Evolutionary conservation across 2,797 vertebrate genomes (phyloP).

Genomic region (Alcedo quadribrachys): DNA sequence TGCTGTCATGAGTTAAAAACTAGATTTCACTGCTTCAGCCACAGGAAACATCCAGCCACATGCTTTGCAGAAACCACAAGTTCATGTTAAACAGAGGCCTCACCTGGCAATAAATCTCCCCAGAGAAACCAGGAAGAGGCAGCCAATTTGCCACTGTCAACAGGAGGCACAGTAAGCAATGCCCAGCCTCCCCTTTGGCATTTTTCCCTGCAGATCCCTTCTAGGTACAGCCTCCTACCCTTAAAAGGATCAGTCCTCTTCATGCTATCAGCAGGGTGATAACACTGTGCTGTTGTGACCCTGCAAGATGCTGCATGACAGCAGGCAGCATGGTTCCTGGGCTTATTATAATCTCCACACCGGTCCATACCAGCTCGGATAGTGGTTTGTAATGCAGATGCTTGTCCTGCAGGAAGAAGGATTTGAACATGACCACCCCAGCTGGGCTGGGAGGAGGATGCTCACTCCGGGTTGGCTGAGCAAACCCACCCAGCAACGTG

Average conservation of each 20-base stretch:
- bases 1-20: neutral
- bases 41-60: neutral
- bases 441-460: neutral
- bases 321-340: accelerated
- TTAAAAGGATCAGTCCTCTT: neutral
- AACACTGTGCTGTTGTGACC: neutral
- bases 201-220: neutral
- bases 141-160: neutral
- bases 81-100: neutral
- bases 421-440: neutral
- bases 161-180: neutral
- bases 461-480: neutral
- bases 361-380: neutral
- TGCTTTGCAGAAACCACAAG: neutral
- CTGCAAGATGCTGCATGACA: neutral
- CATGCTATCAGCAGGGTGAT: neutral
- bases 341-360: no score
- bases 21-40: neutral
- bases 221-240: neutral
- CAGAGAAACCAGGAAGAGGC: neutral
- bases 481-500: accelerated
- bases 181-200: neutral
- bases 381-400: neutral
- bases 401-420: neutral
- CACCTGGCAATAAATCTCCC: neutral